Evolutionary conservation across 2,888 invertebrate species (phyloP).

Genomic region (Encarsia formosa): DNA sequence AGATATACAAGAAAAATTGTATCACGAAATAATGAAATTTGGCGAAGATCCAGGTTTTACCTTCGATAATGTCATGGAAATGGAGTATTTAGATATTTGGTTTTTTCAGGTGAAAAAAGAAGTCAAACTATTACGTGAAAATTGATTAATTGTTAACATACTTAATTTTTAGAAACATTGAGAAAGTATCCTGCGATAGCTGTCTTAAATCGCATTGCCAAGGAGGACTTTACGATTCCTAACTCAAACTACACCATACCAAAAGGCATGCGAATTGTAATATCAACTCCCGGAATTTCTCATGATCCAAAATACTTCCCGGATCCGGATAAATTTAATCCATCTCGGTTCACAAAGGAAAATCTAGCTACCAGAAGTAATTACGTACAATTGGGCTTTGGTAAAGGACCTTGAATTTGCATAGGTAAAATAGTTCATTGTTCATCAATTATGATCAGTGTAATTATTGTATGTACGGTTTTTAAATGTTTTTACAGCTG

Average conservation of each 20-base stretch:
- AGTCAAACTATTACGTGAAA: too few species aligned
- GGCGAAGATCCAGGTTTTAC: conserved; percentile 35
- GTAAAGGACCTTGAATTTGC: conserved; percentile 29
- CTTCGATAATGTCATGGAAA: conserved; percentile 48
- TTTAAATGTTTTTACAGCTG: background rate
- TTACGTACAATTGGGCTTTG: conserved; percentile 29
- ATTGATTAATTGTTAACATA: too few species aligned
- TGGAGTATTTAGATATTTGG: conserved; percentile 52
- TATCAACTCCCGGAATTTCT: conserved; percentile 48
- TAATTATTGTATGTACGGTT: background rate
- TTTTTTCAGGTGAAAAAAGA: too few species aligned
- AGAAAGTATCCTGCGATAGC: conserved; percentile 43
- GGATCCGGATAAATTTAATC: conserved; percentile 52
- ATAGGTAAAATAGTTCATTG: background rate
- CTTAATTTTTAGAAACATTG: conserved; percentile 33
- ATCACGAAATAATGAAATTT: conserved; percentile 42
- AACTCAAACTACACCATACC: conserved; percentile 27
- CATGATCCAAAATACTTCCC: conserved; percentile 50
- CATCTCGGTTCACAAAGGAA: conserved; percentile 50
- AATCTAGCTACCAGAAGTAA: conserved; percentile 27
- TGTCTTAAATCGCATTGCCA: conserved; percentile 39
- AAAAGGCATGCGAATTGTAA: conserved; percentile 34
- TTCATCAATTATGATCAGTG: background rate
- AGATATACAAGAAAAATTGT: conserved; percentile 46
- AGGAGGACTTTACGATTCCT: conserved; percentile 30